phyloP scores from a whole-genome alignment of 2,888 invertebrate species.

The Camptogramma bilineatum region DNA sequence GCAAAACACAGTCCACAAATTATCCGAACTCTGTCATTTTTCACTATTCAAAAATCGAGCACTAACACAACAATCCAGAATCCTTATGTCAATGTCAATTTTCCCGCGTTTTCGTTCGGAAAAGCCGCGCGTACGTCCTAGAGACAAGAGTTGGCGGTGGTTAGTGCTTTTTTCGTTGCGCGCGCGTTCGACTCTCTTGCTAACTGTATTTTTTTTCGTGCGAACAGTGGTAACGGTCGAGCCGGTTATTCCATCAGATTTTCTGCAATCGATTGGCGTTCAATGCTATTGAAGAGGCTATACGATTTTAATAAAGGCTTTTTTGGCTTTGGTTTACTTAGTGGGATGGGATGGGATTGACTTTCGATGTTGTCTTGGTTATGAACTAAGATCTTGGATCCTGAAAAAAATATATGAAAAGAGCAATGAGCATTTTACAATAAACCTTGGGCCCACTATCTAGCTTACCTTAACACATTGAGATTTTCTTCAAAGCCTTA shows the following conservation, averaged over 20 bases:
- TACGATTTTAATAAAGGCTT: background rate
- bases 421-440: too few species aligned
- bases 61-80: slow-evolving; percentile 12
- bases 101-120: slow-evolving; percentile 63
- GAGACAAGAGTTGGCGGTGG: slow-evolving; percentile 69
- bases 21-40: slow-evolving; percentile 70
- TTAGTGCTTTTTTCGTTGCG: slow-evolving; percentile 80
- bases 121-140: slow-evolving; percentile 70
- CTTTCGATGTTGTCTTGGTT: too few species aligned
- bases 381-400: too few species aligned
- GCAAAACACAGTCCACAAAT: slow-evolving; percentile 57
- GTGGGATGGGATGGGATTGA: too few species aligned
- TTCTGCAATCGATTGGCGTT: slow-evolving; percentile 55
- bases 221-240: slow-evolving; percentile 72
- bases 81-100: slow-evolving; percentile 66
- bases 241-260: slow-evolving; percentile 71
- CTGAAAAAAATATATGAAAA: too few species aligned
- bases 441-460: too few species aligned
- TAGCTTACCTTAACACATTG: too few species aligned
- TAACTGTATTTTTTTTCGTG: slow-evolving; percentile 84
- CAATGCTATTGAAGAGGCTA: slow-evolving; percentile 24
- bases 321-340: too few species aligned
- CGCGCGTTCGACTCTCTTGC: slow-evolving; percentile 63
- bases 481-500: too few species aligned
- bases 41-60: slow-evolving; percentile 48